phyloP scores from a whole-genome alignment of 2,797 vertebrate species.

The Phyllotis vaccarum region DNA sequence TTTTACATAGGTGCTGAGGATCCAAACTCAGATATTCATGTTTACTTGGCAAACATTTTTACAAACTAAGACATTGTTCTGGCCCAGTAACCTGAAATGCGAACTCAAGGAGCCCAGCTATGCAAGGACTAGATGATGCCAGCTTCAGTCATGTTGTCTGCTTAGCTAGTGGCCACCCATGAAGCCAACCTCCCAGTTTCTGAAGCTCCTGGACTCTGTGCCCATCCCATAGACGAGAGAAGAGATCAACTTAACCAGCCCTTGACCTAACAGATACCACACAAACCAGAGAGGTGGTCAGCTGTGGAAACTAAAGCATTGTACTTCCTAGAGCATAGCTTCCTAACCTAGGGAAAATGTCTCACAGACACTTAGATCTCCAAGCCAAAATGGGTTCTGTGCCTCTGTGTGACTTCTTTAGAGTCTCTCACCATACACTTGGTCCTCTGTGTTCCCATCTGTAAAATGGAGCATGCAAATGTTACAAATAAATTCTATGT shows the following conservation, averaged over 20 bases:
- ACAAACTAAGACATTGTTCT: not conserved
- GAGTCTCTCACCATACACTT: fast-evolving
- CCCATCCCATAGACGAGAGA: not conserved
- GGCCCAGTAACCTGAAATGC: not conserved
- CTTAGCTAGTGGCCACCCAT: not conserved
- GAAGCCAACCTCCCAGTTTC: not conserved
- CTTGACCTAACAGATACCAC: too few relatives aligned
- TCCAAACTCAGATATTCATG: not conserved
- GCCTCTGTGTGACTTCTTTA: not conserved
- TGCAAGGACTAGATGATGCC: not conserved
- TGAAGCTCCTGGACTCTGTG: not conserved
- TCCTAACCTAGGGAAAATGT: not conserved
- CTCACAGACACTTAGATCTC: not conserved
- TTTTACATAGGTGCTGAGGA: not conserved
- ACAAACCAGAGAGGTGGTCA: not conserved
- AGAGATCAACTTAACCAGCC: not conserved
- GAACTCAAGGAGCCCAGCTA: not conserved
- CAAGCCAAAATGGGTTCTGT: not conserved
- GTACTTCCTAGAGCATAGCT: fast-evolving
- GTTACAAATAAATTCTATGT: not conserved
- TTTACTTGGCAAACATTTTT: not conserved
- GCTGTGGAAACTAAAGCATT: too few relatives aligned
- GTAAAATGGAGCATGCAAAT: not conserved
- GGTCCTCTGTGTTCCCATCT: not conserved
- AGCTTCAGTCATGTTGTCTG: not conserved